Conservation (phyloP, 1,140 invertebrate genomes). For the Tetramorium alpestre region DNA sequence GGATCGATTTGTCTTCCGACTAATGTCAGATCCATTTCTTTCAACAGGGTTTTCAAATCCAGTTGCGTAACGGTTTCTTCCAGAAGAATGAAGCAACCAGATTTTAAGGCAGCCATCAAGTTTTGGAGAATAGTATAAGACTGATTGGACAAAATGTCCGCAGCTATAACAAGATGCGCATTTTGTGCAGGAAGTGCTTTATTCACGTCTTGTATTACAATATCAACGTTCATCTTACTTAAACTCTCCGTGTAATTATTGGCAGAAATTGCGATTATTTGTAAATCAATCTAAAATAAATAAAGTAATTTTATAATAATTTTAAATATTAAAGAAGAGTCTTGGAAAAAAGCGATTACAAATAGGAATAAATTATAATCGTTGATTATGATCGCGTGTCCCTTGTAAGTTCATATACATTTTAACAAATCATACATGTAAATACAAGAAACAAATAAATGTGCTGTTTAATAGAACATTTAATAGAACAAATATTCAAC, state of each 20-base stretch:
- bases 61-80: slow-evolving; percentile 89
- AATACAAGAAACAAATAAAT: neutral
- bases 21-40: slow-evolving; percentile 83
- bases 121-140: slow-evolving; percentile 84
- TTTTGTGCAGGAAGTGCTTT: slow-evolving; percentile 87
- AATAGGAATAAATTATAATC: neutral
- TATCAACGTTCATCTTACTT: slow-evolving; percentile 87
- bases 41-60: slow-evolving; percentile 73
- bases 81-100: slow-evolving; percentile 91
- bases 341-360: neutral
- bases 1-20: slow-evolving; percentile 86
- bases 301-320: neutral
- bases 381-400: no score
- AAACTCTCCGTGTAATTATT: slow-evolving; percentile 84
- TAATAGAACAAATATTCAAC: no score
- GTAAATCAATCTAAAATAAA: slow-evolving; percentile 78
- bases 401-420: neutral
- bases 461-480: no score
- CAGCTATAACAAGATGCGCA: slow-evolving; percentile 88
- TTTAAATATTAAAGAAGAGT: neutral
- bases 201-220: slow-evolving; percentile 86
- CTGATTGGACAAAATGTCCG: slow-evolving; percentile 87
- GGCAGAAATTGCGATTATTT: slow-evolving; percentile 78
- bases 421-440: neutral
- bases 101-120: slow-evolving; percentile 88